phyloP scores from a whole-genome alignment of 1,140 invertebrate genomes.

The Rhopalosiphum maidis region DNA sequence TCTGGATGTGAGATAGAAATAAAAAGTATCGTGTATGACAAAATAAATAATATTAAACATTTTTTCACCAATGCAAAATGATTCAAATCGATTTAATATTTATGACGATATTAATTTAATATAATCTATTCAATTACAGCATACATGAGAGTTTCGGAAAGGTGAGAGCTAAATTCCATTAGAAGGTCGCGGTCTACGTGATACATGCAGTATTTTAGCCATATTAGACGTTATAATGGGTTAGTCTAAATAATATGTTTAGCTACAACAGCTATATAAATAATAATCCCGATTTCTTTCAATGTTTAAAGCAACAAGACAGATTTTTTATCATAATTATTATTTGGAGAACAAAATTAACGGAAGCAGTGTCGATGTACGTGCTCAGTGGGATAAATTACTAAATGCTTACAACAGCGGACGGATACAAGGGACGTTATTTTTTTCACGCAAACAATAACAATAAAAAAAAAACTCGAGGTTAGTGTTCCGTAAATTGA shows the following conservation, averaged over 20 bases:
- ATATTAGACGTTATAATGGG: too few species aligned
- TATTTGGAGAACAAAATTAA: slow-evolving; percentile 34
- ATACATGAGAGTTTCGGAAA: too few species aligned
- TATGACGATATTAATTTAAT: slow-evolving; percentile 45
- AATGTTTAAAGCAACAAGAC: neutral
- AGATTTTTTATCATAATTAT: neutral
- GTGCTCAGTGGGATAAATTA: slow-evolving; percentile 7
- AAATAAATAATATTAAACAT: slow-evolving; percentile 46
- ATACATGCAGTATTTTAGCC: neutral
- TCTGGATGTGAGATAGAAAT: slow-evolving; percentile 29
- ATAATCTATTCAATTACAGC: neutral
- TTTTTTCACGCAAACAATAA: neutral
- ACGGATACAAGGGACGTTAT: slow-evolving; percentile 13
- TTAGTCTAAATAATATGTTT: neutral
- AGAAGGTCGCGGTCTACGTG: neutral
- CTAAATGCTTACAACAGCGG: neutral
- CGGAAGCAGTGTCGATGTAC: neutral
- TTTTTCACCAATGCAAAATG: neutral
- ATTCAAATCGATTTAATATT: slow-evolving; percentile 32
- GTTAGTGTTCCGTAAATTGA: slow-evolving; percentile 38
- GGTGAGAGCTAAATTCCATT: neutral
- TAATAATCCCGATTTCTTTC: neutral
- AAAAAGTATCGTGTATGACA: neutral
- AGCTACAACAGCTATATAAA: neutral
- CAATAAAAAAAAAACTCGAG: slow-evolving; percentile 37